These are phyloP conservation scores for Corythaeola cristata DNA, from an alignment of 2,113 vertebrate species.

Conservation along the genomic window DNA sequence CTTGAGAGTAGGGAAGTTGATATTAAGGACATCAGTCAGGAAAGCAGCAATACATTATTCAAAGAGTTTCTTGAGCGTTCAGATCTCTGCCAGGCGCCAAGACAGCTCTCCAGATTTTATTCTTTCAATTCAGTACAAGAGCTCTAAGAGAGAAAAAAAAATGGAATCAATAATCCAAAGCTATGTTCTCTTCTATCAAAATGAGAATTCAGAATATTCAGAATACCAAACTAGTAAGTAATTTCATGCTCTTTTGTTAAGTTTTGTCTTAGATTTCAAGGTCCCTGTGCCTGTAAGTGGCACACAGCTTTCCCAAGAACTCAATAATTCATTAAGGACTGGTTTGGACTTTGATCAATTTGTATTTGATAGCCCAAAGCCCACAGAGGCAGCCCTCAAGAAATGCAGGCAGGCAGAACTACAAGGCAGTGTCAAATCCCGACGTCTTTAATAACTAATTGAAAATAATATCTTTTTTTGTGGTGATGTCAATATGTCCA, in stretches of 20 bases:
- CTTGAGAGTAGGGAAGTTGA: background rate
- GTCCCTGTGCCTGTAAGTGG: background rate
- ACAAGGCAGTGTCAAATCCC: background rate
- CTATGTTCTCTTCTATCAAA: background rate
- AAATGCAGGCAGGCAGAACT: fast-evolving
- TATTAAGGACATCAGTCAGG: background rate
- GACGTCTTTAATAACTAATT: fast-evolving
- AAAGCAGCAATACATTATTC: conserved; percentile 2
- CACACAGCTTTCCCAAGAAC: background rate
- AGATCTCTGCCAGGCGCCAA: background rate
- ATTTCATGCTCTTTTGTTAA: background rate
- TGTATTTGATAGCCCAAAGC: background rate
- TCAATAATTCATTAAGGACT: background rate
- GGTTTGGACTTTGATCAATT: background rate
- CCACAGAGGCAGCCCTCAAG: background rate
- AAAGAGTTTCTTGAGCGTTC: background rate
- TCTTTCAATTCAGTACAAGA: background rate
- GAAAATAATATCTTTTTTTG: background rate
- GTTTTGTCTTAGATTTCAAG: background rate
- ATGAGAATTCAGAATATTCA: background rate
- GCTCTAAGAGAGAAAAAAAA: background rate
- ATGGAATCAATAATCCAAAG: background rate
- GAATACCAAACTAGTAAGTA: background rate
- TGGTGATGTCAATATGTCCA: background rate
- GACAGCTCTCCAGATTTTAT: background rate